phyloP scores from a whole-genome alignment of 2,113 vertebrate genomes.

The Podilymbus podiceps region DNA sequence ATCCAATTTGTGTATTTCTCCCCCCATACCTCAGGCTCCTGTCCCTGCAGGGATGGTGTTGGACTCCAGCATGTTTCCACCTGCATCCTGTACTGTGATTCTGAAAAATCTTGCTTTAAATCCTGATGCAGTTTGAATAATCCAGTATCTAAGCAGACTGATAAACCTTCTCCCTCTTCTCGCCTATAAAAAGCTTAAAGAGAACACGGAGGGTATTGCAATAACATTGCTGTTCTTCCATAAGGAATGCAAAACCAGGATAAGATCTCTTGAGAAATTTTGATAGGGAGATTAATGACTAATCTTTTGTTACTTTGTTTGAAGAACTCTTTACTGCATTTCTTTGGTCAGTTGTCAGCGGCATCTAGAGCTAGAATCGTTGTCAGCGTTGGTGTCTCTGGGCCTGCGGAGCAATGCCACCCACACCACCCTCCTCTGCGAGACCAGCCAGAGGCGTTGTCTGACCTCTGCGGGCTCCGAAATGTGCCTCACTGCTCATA shows the following conservation, averaged over 20 bases:
- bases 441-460: background rate
- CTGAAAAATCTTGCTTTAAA: background rate
- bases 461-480: background rate
- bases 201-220: background rate
- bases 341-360: background rate
- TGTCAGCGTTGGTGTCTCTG: background rate
- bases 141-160: background rate
- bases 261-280: background rate
- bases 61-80: background rate
- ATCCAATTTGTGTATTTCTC: background rate
- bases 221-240: background rate
- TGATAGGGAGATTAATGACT: background rate
- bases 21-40: accelerated
- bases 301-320: background rate
- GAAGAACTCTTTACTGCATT: background rate
- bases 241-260: background rate
- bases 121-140: background rate
- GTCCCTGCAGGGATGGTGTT: accelerated
- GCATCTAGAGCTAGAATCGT: background rate
- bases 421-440: background rate
- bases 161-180: background rate
- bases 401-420: background rate
- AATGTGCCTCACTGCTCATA: background rate
- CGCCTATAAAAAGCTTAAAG: background rate
- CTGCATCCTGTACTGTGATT: background rate